Conservation (phyloP, 2,113 vertebrate genomes). For the Mus spicilegus region DNA sequence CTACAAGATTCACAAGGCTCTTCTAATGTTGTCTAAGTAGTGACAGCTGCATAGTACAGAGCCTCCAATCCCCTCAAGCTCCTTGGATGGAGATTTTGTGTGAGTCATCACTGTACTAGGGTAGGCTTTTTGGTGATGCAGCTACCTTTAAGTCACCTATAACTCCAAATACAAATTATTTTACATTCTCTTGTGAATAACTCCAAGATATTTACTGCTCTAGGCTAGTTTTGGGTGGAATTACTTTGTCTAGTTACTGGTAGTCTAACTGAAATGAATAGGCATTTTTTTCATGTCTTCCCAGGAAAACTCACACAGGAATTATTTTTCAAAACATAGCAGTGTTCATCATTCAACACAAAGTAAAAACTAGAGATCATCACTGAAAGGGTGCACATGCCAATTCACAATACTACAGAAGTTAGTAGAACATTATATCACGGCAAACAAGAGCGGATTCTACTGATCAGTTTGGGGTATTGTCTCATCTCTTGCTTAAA, state of each 20-base stretch:
- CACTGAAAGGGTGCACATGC: neutral
- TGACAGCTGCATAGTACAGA: neutral
- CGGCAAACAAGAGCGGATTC: neutral
- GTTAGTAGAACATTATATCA: neutral
- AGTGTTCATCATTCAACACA: neutral
- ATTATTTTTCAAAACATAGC: neutral
- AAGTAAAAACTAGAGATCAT: neutral
- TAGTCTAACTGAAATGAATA: neutral
- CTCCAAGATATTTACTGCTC: neutral
- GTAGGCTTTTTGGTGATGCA: neutral
- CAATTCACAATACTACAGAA: neutral
- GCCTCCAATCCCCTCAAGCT: neutral
- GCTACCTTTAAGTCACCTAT: neutral
- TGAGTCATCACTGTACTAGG: neutral
- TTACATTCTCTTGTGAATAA: neutral
- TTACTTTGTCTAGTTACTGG: neutral
- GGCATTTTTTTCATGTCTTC: neutral
- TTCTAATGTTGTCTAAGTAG: neutral
- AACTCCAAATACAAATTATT: neutral
- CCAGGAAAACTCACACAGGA: neutral
- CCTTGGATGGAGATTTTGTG: neutral
- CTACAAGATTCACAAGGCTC: neutral
- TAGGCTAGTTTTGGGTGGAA: neutral
- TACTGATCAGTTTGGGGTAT: neutral
- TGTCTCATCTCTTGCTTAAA: neutral